phyloP scores from a whole-genome alignment of 2,797 vertebrate genomes.

The Pogoniulus pusillus region DNA sequence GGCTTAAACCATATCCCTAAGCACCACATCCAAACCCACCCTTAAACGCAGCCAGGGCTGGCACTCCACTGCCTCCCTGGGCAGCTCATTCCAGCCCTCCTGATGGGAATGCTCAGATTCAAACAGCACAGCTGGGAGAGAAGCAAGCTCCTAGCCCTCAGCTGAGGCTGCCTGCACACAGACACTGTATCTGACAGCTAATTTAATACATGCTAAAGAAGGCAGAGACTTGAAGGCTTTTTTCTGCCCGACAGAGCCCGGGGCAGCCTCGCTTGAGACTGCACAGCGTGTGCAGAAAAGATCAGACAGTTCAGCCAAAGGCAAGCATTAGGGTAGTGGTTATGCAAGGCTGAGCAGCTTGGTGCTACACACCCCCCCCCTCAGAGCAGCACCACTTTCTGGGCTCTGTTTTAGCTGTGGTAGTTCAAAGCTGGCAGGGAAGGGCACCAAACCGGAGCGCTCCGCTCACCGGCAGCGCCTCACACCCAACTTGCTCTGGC shows the following conservation, averaged over 20 bases:
- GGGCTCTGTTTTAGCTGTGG: neutral
- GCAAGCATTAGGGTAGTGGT: neutral
- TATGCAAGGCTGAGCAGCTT: neutral
- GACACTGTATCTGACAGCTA: neutral
- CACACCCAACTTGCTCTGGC: neutral
- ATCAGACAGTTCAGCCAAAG: slow-evolving; percentile 24
- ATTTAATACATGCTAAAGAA: neutral
- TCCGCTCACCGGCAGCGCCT: neutral
- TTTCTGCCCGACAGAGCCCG: neutral
- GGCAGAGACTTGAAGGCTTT: neutral
- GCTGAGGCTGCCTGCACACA: neutral
- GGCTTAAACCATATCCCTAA: too few species aligned
- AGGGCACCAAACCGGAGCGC: neutral
- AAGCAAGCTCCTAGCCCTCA: neutral
- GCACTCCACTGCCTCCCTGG: too few species aligned
- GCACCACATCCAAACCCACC: too few species aligned
- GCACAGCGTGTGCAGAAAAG: neutral
- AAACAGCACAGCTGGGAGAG: neutral
- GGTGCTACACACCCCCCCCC: neutral
- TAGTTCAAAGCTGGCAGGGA: neutral
- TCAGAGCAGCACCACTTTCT: neutral
- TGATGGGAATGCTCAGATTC: neutral
- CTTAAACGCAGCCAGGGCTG: too few species aligned
- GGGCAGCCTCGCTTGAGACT: neutral
- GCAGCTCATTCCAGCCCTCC: neutral